These are phyloP conservation scores for Mobula hypostoma DNA, from an alignment of 2,113 vertebrate genomes.

Conservation along the genomic window DNA sequence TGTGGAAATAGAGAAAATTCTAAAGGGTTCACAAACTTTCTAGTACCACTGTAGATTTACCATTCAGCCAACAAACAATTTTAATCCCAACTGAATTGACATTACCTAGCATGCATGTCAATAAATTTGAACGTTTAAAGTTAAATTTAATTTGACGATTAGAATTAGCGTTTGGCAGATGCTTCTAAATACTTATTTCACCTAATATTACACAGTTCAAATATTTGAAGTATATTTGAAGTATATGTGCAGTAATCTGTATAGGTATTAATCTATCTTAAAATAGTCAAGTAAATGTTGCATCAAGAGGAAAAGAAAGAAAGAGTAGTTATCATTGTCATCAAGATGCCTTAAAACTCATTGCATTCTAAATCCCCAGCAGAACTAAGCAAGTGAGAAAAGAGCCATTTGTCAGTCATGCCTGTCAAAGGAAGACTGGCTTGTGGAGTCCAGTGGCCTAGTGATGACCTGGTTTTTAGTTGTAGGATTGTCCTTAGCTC, in stretches of 20 bases:
- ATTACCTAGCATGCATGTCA: neutral
- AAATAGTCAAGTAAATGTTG: neutral
- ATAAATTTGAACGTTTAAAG: neutral
- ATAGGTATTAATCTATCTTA: neutral
- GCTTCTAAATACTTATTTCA: too few relatives aligned
- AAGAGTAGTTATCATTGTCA: neutral
- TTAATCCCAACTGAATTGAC: neutral
- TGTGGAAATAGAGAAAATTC: too few relatives aligned
- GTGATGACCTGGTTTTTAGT: too few relatives aligned
- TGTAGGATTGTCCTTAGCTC: too few relatives aligned
- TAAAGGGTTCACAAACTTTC: too few relatives aligned
- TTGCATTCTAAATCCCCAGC: neutral
- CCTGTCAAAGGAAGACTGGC: neutral
- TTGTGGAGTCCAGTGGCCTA: neutral
- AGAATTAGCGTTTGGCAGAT: too few relatives aligned
- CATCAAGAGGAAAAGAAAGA: neutral
- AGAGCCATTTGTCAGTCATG: neutral
- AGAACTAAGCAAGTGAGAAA: neutral
- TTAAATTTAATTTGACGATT: neutral
- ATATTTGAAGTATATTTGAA: neutral
- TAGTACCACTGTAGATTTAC: too few relatives aligned
- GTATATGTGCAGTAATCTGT: neutral
- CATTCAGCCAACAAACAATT: neutral
- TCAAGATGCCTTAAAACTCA: neutral
- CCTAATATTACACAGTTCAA: neutral